Conservation (phyloP, 2,888 invertebrate genomes). For the Machimus atricapillus region DNA sequence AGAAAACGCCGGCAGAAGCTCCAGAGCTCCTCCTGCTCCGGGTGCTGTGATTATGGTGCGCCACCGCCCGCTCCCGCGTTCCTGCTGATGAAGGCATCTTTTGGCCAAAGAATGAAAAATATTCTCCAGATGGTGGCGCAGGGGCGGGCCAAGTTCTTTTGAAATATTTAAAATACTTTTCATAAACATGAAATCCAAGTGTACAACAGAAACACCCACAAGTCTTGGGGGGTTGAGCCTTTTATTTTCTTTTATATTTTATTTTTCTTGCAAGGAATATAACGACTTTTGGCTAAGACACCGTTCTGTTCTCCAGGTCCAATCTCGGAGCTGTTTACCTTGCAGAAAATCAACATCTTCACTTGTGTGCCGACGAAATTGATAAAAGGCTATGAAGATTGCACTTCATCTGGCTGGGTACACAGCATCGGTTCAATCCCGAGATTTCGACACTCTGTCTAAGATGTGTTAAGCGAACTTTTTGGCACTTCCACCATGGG, state of each 20-base stretch:
- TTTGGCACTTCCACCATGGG: neutral
- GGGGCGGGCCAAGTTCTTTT: neutral
- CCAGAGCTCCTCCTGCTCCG: neutral
- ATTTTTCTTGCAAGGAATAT: neutral
- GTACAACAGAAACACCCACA: neutral
- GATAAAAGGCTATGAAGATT: neutral
- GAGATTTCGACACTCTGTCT: neutral
- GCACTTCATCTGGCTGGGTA: conserved; percentile 11
- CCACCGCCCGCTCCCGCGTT: neutral
- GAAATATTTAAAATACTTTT: conserved; percentile 11
- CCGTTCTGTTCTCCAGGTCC: neutral
- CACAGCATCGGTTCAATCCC: neutral
- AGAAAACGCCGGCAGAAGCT: neutral
- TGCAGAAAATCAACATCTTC: conserved; percentile 23
- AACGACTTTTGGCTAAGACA: neutral
- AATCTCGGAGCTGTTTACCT: conserved; percentile 7
- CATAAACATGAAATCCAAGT: conserved; percentile 4
- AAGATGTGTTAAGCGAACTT: neutral
- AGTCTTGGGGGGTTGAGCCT: neutral
- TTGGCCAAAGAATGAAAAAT: neutral
- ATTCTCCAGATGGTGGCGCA: neutral
- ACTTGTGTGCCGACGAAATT: conserved; percentile 15
- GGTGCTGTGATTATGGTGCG: neutral
- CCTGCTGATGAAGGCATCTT: conserved; percentile 9
- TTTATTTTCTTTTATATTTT: neutral